Base-by-base conservation (phyloP, 2,113 vertebrate genomes). In the Thalassoma bifasciatum region DNA sequence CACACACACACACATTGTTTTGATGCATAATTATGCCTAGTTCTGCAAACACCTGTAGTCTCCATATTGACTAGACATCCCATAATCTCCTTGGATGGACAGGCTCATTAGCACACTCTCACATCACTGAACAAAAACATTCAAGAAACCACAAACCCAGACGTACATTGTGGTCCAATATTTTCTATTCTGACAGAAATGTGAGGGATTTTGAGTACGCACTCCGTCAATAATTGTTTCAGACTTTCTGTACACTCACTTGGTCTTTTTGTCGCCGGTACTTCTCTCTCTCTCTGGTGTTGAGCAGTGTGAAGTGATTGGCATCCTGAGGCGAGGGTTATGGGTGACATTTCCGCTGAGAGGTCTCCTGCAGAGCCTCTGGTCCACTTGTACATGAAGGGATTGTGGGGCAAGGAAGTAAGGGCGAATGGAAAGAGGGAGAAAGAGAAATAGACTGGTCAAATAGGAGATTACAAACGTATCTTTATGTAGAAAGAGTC, bases 291-390 rank as follows among this genome's bases (percentile, higher is more conserved):
- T 54, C 24, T 8, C 21, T 12, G 2, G 63, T 61, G 69, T 81
- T 74, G 65, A 59, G 72, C 61, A 67, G 53, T 64, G 69, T 63
- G 81, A 72, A 86, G 77, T 84, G 86, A 87, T 87, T 86, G 89
- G 79, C 84, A 40, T 77, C 85, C 88, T 78, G 84, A 73, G 65
- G 72, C 40, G 84, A 88, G 81, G 86, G 88, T 91, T 89, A 79
- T 88, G 75, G 83, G 84, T 88, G 89, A 92, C 85, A 89, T 89
- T 90, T 92, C 70, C 88, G 75, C 75, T 67, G 66, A 75, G 80
- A 81, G 73, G 63, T 66, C 57, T 77, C 88, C 82, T 67, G 82
- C 67, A 6, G 85, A 64, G 73, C 49, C 64, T 57, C 68, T 62
- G 67, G 69, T 72, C 65, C 49, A 46, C 59, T 63, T 63, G 57